phyloP scores from a whole-genome alignment of 2,797 vertebrate genomes.

The Hafferia zeledoni region DNA sequence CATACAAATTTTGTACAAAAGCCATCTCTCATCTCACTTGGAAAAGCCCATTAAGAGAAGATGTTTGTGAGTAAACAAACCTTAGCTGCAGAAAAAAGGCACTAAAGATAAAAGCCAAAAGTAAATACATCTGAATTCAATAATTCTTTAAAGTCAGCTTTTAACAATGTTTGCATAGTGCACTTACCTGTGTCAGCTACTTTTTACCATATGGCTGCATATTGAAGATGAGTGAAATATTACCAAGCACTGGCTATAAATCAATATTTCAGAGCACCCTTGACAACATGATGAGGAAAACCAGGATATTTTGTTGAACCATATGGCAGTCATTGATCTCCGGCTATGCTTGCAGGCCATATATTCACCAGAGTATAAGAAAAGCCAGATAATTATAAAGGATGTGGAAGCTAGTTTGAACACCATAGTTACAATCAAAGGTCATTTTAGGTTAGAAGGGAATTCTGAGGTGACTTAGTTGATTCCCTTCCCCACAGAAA shows the following conservation, averaged over 20 bases:
- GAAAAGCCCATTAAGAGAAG: slow-evolving; percentile 14
- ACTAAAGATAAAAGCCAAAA: not conserved
- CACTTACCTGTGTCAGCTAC: not conserved
- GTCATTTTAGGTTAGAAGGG: not conserved
- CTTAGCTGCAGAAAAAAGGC: not conserved
- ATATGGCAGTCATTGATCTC: not conserved
- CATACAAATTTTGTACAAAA: not conserved
- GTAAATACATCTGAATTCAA: not conserved
- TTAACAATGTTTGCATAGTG: not conserved
- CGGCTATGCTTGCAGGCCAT: not conserved
- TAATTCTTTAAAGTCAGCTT: not conserved
- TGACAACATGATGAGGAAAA: not conserved
- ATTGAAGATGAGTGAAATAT: not conserved
- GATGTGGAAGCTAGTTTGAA: not conserved
- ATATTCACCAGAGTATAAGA: not conserved
- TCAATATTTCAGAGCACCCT: not conserved
- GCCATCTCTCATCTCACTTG: slow-evolving; percentile 19
- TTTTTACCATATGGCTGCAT: not conserved
- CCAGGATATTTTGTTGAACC: not conserved
- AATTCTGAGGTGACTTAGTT: not conserved
- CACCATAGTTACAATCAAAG: not conserved
- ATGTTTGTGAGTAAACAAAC: slow-evolving; percentile 9
- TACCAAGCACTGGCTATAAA: not conserved
- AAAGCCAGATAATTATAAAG: not conserved
- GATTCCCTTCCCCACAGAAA: not conserved